These are phyloP conservation scores for Margaritifera margaritifera DNA, from an alignment of 2,888 invertebrate species.

Conservation along the genomic window DNA sequence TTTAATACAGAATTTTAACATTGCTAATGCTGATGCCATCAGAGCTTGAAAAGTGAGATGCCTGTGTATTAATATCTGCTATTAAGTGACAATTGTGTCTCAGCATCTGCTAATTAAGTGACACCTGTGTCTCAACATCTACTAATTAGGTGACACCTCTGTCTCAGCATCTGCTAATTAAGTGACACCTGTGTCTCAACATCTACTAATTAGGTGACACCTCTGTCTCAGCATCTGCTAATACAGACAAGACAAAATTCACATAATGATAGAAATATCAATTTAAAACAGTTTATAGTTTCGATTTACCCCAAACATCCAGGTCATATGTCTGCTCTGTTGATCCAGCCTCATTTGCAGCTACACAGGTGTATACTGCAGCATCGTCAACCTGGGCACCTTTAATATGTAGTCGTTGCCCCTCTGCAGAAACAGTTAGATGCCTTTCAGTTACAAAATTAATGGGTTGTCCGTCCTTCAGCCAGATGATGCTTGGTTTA, in stretches of 20 bases:
- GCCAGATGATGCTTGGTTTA: slow-evolving; percentile 64
- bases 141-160: too few relatives aligned
- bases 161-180: too few relatives aligned
- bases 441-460: slow-evolving; percentile 16
- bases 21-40: too few relatives aligned
- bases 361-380: slow-evolving; percentile 72
- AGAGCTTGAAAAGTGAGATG: too few relatives aligned
- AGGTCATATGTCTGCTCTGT: slow-evolving; percentile 64
- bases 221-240: background rate
- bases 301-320: slow-evolving; percentile 64
- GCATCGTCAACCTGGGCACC: slow-evolving; percentile 53
- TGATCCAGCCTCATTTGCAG: slow-evolving; percentile 74
- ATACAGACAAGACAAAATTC: background rate
- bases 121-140: too few relatives aligned
- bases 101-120: too few relatives aligned
- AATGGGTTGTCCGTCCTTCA: slow-evolving; percentile 55
- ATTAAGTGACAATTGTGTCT: too few relatives aligned
- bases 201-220: too few relatives aligned
- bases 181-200: too few relatives aligned
- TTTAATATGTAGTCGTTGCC: slow-evolving; percentile 59
- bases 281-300: background rate
- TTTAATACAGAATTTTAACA: too few relatives aligned
- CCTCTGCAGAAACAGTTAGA: slow-evolving; percentile 32
- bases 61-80: too few relatives aligned
- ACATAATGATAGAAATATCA: background rate